Percentiles rank a stretch among this genome's conserved stretches.
These are phyloP conservation scores for Lepisosteus oculatus DNA, from an alignment of 2,113 vertebrate species.

Conservation along the genomic window DNA sequence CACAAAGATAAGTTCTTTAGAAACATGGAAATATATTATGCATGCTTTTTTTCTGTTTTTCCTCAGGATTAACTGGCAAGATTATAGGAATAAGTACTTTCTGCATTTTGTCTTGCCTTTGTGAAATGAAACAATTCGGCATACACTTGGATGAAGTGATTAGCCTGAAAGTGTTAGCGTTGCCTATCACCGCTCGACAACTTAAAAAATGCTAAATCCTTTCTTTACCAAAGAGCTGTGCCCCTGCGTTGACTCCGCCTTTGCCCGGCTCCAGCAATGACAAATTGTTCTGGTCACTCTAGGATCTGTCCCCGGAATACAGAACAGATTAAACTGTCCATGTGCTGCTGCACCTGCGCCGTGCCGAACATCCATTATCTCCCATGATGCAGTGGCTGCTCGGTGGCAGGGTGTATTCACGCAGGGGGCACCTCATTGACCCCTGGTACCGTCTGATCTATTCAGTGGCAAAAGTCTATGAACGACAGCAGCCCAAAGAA, in stretches of 20 bases:
- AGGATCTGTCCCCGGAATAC: neutral
- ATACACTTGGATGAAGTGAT: too few species aligned
- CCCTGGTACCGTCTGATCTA: neutral
- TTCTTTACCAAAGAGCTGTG: neutral
- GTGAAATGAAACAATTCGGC: too few species aligned
- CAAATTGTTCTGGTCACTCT: neutral
- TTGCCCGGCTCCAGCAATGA: neutral
- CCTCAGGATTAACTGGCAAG: too few species aligned
- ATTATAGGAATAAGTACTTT: too few species aligned
- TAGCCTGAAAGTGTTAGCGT: too few species aligned
- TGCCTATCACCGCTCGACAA: too few species aligned
- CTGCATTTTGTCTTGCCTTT: too few species aligned
- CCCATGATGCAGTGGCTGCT: neutral
- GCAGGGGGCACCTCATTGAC: neutral
- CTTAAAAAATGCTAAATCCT: neutral
- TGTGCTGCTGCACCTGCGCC: neutral
- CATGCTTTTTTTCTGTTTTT: too few species aligned
- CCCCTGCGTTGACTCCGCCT: neutral
- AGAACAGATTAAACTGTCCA: neutral
- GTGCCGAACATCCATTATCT: neutral
- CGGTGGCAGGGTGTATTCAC: neutral
- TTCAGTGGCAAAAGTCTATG: slow-evolving; percentile 3
- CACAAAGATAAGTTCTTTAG: too few species aligned
- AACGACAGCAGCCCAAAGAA: neutral
- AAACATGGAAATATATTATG: too few species aligned